phyloP scores from a whole-genome alignment of 2,113 vertebrate species.

The Eira barbara region DNA sequence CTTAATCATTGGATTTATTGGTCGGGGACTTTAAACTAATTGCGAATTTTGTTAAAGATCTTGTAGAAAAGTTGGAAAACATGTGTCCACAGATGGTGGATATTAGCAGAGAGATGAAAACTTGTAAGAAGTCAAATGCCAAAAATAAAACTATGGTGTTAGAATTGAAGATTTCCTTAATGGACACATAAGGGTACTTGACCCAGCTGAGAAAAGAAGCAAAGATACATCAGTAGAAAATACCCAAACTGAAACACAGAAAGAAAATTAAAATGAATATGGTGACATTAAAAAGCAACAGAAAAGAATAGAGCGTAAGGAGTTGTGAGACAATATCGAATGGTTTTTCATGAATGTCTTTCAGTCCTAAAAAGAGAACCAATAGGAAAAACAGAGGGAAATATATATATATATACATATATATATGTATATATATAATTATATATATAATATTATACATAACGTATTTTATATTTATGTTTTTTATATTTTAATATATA shows the following conservation, averaged over 20 bases:
- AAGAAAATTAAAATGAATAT: background rate
- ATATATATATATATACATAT: background rate
- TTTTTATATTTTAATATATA: background rate
- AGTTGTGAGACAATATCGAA: background rate
- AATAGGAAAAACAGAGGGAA: background rate
- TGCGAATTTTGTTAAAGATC: background rate
- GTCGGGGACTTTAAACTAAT: background rate
- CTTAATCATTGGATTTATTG: background rate
- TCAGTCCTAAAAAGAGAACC: background rate
- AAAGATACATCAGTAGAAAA: background rate
- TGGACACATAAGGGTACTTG: background rate
- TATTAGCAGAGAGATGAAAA: background rate
- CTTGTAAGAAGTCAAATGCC: background rate
- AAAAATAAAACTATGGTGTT: background rate
- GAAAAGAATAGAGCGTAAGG: background rate
- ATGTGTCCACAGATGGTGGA: background rate
- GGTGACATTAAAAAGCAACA: background rate
- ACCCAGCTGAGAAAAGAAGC: background rate
- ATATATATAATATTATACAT: background rate
- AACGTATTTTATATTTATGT: too few relatives aligned
- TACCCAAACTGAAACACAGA: background rate
- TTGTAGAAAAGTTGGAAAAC: background rate
- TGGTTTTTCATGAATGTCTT: background rate
- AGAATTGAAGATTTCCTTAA: background rate
- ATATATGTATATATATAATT: too few relatives aligned